Base-by-base conservation (phyloP, 2,113 vertebrate species). In the Mirza zaza region DNA sequence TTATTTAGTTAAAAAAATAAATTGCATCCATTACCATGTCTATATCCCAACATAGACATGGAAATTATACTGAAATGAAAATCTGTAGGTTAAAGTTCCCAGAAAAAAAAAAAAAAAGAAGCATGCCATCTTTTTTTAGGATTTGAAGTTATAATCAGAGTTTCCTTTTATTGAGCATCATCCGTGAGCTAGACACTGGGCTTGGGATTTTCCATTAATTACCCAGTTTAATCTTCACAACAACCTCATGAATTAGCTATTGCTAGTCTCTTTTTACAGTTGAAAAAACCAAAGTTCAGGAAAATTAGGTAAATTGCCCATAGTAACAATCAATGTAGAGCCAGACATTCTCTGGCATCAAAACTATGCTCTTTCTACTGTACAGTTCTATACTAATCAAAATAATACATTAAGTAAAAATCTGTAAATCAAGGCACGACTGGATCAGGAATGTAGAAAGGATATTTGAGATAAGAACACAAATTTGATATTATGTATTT, bases 51-150 rank as follows among this genome's bases (percentile, higher is more conserved):
- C 39, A 94, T 32, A 80, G n/a, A 73, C 13, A 85, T 83, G 42
- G 32, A 4, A 89, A 45, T 18, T 95, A 73, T 61, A 76, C 67
- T 89, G 90, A 83, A 97, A 92, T 92, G 34, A 92, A 89, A 92
- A 92, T 92, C n/a, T 81, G 4, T 91, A 65, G 12, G 45, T 92
- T 59, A 50, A 80, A 48, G 4, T 93, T 88, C 55, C 36, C 65
- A 79, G 39, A 23, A 36, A 55, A 80, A 32, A 48, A 80, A 89
- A 90, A 34, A 18, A 57, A 50, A 50, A 50, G 12, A 50, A 80
- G 11, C 3, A 67, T 90, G 21, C 17, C 32, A 21, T 91, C 32
- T 91, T 90, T 94, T 63, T 57, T 21, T 39, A 91, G 20, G 27
- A 4, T 85, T 96, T 83, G 18, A 95, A 75, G 20, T 73, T 88